phyloP scores from a whole-genome alignment of 1,140 invertebrate genomes.

The Spodoptera frugiperda region DNA sequence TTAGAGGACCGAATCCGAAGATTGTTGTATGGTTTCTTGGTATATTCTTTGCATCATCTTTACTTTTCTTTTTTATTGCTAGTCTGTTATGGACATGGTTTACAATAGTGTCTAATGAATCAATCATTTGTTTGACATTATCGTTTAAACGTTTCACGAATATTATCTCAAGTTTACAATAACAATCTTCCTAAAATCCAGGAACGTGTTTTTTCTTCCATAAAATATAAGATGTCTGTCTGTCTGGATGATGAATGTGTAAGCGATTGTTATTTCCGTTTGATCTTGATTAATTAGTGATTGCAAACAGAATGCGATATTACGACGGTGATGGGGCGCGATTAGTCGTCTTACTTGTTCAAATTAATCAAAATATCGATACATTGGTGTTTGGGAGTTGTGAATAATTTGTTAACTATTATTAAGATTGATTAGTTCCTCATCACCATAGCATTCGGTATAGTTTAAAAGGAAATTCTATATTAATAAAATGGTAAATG shows the following conservation, averaged over 20 bases:
- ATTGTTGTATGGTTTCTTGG: background rate
- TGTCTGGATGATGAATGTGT: conserved; percentile 60
- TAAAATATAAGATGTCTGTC: conserved; percentile 63
- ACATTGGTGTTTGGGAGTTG: conserved; percentile 9
- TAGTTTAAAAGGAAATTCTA: too few species aligned
- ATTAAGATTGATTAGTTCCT: background rate
- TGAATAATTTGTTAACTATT: conserved; percentile 3
- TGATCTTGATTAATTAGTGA: conserved; percentile 81
- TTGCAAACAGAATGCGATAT: conserved; percentile 77
- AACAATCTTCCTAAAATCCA: background rate
- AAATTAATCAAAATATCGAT: conserved; percentile 36
- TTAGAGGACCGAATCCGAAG: background rate
- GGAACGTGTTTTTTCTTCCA: conserved; percentile 34
- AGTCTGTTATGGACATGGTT: too few species aligned
- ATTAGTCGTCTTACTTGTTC: conserved; percentile 46
- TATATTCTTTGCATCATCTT: background rate
- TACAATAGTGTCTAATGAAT: too few species aligned
- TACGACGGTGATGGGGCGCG: conserved; percentile 37
- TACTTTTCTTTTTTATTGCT: too few species aligned
- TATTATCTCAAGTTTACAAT: too few species aligned
- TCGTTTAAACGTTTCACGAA: too few species aligned
- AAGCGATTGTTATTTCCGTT: conserved; percentile 74
- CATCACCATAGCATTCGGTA: background rate
- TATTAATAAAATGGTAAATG: too few species aligned
- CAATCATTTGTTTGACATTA: too few species aligned